Conservation (phyloP, 1,140 invertebrate genomes). For the Odontomachus brunneus region DNA sequence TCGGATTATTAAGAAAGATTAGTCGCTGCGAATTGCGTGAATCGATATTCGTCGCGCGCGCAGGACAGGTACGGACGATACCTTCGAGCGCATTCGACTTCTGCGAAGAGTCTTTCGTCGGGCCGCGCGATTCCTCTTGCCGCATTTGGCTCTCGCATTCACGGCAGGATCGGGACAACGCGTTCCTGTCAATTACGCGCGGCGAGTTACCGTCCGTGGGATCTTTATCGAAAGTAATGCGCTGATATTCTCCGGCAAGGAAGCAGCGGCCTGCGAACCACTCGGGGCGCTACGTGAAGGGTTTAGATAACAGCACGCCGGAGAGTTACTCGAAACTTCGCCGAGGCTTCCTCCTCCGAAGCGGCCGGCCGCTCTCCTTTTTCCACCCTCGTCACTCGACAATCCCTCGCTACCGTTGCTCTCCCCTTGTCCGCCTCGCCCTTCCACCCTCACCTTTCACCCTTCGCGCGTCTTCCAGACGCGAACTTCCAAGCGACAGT, state of each 20-base stretch:
- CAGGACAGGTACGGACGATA: too few species aligned
- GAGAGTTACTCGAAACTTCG: constrained; percentile 72
- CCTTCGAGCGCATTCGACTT: too few species aligned
- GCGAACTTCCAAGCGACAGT: constrained; percentile 71
- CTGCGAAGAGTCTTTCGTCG: too few species aligned
- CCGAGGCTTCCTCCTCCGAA: constrained; percentile 55
- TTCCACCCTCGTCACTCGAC: constrained; percentile 48
- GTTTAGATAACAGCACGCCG: constrained; percentile 72
- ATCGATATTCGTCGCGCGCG: not conserved
- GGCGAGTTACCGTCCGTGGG: constrained; percentile 58
- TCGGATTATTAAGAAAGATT: constrained; percentile 18
- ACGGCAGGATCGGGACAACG: constrained; percentile 50
- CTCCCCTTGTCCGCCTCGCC: not conserved
- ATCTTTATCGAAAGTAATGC: constrained; percentile 67
- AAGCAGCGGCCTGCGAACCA: constrained; percentile 64
- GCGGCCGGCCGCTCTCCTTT: constrained; percentile 34
- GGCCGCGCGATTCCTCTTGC: not conserved
- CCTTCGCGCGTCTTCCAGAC: constrained; percentile 39
- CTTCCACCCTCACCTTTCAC: constrained; percentile 63
- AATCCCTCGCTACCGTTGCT: constrained; percentile 7
- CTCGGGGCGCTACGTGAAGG: constrained; percentile 68
- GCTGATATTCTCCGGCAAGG: constrained; percentile 57
- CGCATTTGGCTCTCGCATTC: constrained; percentile 19
- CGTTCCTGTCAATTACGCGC: constrained; percentile 50
- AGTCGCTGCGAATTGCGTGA: not conserved